Evolutionary conservation across 2,113 vertebrate species (phyloP).

Genomic region (Dasyornis broadbenti): DNA sequence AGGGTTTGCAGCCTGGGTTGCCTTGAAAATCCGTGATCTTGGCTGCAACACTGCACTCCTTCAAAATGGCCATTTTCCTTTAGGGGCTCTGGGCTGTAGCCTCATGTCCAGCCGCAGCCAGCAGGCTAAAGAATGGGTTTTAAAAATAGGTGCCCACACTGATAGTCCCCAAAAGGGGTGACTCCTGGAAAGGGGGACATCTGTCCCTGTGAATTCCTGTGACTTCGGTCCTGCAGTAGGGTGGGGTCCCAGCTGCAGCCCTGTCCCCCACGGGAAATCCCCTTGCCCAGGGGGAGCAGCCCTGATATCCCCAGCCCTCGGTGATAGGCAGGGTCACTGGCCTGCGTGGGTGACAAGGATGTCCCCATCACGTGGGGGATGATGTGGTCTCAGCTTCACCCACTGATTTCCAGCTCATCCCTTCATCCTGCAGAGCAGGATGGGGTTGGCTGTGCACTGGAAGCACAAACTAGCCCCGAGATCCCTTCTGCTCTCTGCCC

Average conservation of each 20-base stretch:
- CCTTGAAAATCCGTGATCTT: neutral
- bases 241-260: neutral
- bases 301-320: fast-evolving
- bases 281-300: neutral
- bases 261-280: neutral
- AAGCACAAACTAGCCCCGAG: neutral
- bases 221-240: fast-evolving
- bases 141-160: neutral
- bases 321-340: neutral
- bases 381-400: neutral
- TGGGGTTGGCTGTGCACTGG: fast-evolving
- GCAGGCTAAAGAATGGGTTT: neutral
- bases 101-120: neutral
- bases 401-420: neutral
- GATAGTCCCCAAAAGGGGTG: neutral
- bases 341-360: fast-evolving
- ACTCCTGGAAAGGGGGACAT: neutral
- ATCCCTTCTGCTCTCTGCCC: neutral
- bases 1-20: neutral
- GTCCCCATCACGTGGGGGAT: neutral
- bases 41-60: neutral
- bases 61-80: neutral
- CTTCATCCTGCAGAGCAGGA: neutral
- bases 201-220: neutral
- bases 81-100: no score